Evolutionary conservation across 2,797 vertebrate species (phyloP).

Genomic region (Hephaestus fuliginosus): DNA sequence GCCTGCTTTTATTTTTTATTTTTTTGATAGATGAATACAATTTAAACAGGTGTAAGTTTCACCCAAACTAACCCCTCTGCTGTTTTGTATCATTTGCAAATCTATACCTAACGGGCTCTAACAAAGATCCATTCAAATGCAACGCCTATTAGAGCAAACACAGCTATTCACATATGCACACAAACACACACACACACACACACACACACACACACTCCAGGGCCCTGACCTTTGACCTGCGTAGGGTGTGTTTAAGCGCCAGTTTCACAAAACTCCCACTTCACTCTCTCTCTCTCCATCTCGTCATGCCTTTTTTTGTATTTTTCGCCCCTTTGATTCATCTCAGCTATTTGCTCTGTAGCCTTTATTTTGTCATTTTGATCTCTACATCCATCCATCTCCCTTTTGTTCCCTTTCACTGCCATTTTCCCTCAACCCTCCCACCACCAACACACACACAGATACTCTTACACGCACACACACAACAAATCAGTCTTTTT

Average conservation of each 20-base stretch:
- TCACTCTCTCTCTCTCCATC: constrained; percentile 22
- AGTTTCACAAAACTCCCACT: constrained; percentile 37
- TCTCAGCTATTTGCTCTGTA: constrained; percentile 9
- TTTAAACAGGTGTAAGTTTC: constrained; percentile 32
- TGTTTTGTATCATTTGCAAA: constrained; percentile 17
- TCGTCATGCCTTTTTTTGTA: constrained; percentile 20
- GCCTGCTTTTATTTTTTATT: not conserved
- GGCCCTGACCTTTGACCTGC: constrained; percentile 59
- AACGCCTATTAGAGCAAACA: constrained; percentile 28
- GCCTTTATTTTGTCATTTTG: constrained; percentile 44
- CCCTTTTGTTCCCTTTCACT: constrained; percentile 34
- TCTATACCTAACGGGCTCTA: constrained; percentile 28
- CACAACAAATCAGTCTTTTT: constrained; percentile 1
- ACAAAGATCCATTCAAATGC: constrained; percentile 57
- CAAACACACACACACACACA: constrained; percentile 29
- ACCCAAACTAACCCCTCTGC: not conserved
- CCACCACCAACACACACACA: not conserved
- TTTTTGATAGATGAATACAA: constrained; percentile 8
- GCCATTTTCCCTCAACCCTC: constrained; percentile 1
- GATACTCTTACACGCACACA: not conserved
- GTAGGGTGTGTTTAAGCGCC: constrained; percentile 37
- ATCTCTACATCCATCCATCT: constrained; percentile 44
- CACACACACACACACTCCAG: constrained; percentile 21
- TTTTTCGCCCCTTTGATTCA: constrained; percentile 12
- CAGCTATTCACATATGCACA: constrained; percentile 35